phyloP scores from a whole-genome alignment of 2,113 vertebrate genomes.

The Gobio gobio region DNA sequence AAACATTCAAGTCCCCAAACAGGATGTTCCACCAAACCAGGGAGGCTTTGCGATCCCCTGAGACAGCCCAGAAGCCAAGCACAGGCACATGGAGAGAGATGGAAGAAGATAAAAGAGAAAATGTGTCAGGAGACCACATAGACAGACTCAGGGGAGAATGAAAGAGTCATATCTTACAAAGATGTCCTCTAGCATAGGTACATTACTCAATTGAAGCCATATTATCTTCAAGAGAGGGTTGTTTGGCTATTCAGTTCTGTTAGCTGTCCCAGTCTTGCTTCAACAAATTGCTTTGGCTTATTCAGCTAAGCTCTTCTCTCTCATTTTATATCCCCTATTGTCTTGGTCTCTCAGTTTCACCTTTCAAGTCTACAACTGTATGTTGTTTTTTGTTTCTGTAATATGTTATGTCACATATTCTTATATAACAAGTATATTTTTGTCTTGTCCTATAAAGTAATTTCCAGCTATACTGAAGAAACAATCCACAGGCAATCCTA shows the following conservation, averaged over 20 bases:
- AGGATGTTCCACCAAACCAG: background rate
- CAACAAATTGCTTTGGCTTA: background rate
- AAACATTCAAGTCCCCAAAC: constrained; percentile 6
- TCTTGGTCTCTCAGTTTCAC: background rate
- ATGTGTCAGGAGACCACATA: background rate
- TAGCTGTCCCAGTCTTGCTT: background rate
- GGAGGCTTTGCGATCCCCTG: background rate
- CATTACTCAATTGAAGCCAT: background rate
- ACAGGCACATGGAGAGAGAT: background rate
- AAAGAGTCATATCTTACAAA: background rate
- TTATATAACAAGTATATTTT: constrained; percentile 5
- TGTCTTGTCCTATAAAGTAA: background rate
- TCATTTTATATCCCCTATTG: background rate
- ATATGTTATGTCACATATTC: background rate
- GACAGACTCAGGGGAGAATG: background rate
- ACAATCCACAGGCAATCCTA: background rate
- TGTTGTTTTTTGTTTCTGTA: background rate
- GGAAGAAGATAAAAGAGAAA: background rate
- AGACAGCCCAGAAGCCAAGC: background rate
- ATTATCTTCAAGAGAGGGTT: background rate
- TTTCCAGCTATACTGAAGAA: background rate
- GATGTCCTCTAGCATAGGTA: background rate
- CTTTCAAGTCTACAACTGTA: background rate
- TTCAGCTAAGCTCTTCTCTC: background rate
- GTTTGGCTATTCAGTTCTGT: background rate